Base-by-base conservation (phyloP, 1,140 invertebrate species). In the Bombus confusus region DNA sequence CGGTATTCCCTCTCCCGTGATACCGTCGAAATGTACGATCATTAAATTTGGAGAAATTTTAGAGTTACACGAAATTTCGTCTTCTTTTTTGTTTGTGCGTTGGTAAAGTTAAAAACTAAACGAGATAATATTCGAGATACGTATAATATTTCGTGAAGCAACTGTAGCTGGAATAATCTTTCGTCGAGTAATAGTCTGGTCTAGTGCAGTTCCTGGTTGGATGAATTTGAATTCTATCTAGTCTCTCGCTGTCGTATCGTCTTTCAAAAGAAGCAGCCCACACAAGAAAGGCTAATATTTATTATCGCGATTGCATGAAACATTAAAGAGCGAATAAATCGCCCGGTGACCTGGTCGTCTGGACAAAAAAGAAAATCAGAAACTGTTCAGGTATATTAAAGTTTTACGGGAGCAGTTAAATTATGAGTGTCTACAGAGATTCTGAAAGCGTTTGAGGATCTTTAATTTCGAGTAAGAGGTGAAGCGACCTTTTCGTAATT, bases 1-100 rank as follows among this genome's bases (percentile, higher is more conserved):
- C 59, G 28, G 3, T n/a, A 25, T 81, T 86, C 37, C 72, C n/a
- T 13, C 10, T 79, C 43, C 37, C 22, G 31, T 15, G 79, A 72
- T 62, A 41, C 18, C 15, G 72, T 39, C 47, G 1, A 15, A 52
- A 52, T 2, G 18, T 8, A 22, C 34, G 47, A 72, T 25, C 37
- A 4, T n/a, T 2, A 41, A 3, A 1, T 3, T 8, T 13, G 22
- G 1, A 9, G 25, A 28, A 34, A 28, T 28, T 22, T 41, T 15
- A 47, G 0, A 47, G 47, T 47, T 6, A 3, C 5, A 47, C 5
- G 47, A 52, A 52, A 52, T 52, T 52, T 52, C 47, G 18, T n/a
- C n/a, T n/a, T n/a, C n/a, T n/a, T n/a, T n/a, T n/a, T n/a, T n/a
- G n/a, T n/a, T n/a, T n/a, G n/a, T n/a, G n/a, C n/a, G n/a, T n/a